Evolutionary conservation across 2,888 invertebrate species (phyloP).

Genomic region (Phrixothrix hirtus): DNA sequence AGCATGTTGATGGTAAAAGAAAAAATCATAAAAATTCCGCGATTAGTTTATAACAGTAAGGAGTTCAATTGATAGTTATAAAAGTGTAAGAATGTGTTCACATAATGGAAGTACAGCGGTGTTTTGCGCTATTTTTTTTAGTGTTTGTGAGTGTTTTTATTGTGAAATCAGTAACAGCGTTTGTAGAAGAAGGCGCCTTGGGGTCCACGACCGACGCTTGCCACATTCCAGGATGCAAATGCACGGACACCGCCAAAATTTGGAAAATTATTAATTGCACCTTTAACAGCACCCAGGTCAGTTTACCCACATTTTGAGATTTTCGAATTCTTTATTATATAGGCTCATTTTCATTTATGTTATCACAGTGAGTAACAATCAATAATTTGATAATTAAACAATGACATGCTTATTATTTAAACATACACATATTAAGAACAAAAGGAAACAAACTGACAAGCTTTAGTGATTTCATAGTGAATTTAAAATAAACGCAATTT

Average conservation of each 20-base stretch:
- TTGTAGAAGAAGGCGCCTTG: constrained; percentile 21
- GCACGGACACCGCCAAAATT: constrained; percentile 60
- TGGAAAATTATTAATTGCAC: constrained; percentile 70
- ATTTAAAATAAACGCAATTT: too few relatives aligned
- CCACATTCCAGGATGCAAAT: constrained; percentile 63
- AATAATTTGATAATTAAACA: too few relatives aligned
- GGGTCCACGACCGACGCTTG: constrained; percentile 57
- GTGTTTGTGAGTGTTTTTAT: constrained; percentile 31
- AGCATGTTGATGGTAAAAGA: constrained; percentile 46
- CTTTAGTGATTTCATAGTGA: too few relatives aligned
- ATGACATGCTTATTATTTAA: too few relatives aligned
- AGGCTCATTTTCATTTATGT: too few relatives aligned
- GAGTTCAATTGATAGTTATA: constrained; percentile 13
- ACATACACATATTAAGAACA: too few relatives aligned
- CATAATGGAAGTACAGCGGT: constrained; percentile 37
- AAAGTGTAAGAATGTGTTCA: constrained; percentile 34
- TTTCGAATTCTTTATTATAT: too few relatives aligned
- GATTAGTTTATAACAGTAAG: constrained; percentile 13
- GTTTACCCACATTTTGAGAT: too few relatives aligned
- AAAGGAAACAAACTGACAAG: too few relatives aligned
- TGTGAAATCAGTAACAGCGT: constrained; percentile 23
- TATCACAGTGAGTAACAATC: too few relatives aligned
- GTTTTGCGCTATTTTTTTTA: constrained; percentile 31
- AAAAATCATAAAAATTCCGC: constrained; percentile 18
- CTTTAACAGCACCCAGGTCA: constrained; percentile 65